A percentile compares a stretch with the other conserved stretches of the same genome.
phyloP scores from a whole-genome alignment of 2,113 vertebrate species.

The Catharus minimus region DNA sequence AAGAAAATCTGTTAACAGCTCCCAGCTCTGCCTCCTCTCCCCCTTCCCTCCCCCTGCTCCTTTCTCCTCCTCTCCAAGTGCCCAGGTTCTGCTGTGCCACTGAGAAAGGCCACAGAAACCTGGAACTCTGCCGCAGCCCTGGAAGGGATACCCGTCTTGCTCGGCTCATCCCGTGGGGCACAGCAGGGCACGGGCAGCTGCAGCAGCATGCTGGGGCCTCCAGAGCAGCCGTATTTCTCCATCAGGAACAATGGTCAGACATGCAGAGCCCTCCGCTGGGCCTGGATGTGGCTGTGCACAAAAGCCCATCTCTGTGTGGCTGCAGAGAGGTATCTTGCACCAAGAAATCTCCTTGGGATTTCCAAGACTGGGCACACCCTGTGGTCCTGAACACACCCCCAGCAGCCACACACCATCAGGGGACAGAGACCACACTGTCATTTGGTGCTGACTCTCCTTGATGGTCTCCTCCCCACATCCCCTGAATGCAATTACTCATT shows the following conservation, averaged over 20 bases:
- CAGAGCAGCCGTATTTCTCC: not conserved
- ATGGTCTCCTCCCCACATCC: not conserved
- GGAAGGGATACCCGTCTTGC: not conserved
- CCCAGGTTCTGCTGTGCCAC: not conserved
- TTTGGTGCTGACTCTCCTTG: not conserved
- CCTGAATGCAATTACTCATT: not conserved
- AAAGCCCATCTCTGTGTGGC: fast-evolving
- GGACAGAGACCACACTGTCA: fast-evolving
- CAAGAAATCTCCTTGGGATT: not conserved
- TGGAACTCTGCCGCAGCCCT: not conserved
- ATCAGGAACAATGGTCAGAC: not conserved
- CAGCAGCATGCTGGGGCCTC: not conserved
- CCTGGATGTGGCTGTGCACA: not conserved
- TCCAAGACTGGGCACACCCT: not conserved
- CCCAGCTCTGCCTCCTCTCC: slow-evolving; percentile 45
- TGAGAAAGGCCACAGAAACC: slow-evolving; percentile 23
- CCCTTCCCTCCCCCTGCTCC: slow-evolving; percentile 19
- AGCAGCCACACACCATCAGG: not conserved
- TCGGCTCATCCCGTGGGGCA: fast-evolving
- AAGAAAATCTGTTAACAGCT: slow-evolving; percentile 73
- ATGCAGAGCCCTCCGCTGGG: fast-evolving
- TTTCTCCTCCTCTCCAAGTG: slow-evolving; percentile 13
- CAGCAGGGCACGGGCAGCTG: not conserved
- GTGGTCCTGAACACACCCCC: fast-evolving
- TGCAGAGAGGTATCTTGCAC: not conserved